Conservation (phyloP, 30 jellyfish, hydroid and myxozoan species). For the Aurelia aurita region DNA sequence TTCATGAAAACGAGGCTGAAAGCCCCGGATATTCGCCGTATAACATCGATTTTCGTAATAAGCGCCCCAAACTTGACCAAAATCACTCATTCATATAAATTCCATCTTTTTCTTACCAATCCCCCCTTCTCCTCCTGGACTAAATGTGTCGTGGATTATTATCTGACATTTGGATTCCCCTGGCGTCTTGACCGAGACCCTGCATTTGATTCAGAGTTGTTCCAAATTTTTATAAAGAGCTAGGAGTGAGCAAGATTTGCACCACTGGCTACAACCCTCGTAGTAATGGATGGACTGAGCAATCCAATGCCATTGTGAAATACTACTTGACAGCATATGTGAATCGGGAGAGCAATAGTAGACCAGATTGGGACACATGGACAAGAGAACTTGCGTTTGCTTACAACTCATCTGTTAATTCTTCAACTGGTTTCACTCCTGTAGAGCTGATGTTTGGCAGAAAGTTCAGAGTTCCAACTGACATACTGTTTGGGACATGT, state of each 20-base stretch:
- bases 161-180: not conserved
- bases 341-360: not conserved
- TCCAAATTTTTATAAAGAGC: not conserved
- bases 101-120: no score
- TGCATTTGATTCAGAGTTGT: not conserved
- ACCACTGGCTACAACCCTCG: constrained; percentile 8
- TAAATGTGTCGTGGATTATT: no score
- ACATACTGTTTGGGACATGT: no score
- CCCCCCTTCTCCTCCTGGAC: no score
- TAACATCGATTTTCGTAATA: no score
- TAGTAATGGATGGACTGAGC: not conserved
- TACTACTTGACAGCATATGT: not conserved
- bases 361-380: constrained; percentile 7
- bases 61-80: no score
- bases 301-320: not conserved
- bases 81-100: no score
- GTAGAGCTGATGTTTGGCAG: constrained; percentile 5
- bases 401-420: not conserved
- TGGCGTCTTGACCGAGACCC: constrained; percentile 3
- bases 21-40: no score
- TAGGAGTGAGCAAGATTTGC: constrained; percentile 1
- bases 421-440: not conserved
- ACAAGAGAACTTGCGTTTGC: not conserved
- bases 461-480: no score
- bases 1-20: no score